Evolutionary conservation across 1,140 invertebrate genomes (phyloP).

Genomic region (Psilanteris sp.): DNA sequence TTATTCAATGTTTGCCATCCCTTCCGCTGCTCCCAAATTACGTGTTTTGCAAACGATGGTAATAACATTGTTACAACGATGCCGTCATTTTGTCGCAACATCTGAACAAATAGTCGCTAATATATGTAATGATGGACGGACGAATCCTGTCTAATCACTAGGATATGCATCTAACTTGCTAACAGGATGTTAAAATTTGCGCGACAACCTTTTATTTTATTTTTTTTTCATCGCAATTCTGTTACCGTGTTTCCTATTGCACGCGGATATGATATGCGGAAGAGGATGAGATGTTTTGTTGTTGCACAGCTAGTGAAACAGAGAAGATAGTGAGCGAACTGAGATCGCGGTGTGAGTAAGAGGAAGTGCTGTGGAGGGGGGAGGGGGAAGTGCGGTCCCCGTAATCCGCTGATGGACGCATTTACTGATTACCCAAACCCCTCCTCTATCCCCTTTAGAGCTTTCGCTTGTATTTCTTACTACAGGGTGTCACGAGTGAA

Average conservation of each 20-base stretch:
- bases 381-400: slow-evolving; percentile 61
- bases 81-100: slow-evolving; percentile 16
- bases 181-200: too few relatives aligned
- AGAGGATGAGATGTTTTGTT: slow-evolving; percentile 46
- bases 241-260: slow-evolving; percentile 42
- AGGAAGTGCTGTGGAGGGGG: slow-evolving; percentile 27
- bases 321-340: slow-evolving; percentile 57
- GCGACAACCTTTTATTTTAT: not conserved
- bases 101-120: slow-evolving; percentile 27
- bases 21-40: slow-evolving; percentile 24
- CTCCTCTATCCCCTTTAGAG: slow-evolving; percentile 64
- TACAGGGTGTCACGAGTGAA: slow-evolving; percentile 64
- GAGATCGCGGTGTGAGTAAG: slow-evolving; percentile 57
- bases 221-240: slow-evolving; percentile 19
- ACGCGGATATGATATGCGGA: slow-evolving; percentile 45
- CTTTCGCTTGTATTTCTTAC: slow-evolving; percentile 72
- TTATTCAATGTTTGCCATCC: slow-evolving; percentile 42
- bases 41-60: slow-evolving; percentile 49
- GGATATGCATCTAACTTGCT: too few relatives aligned
- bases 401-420: slow-evolving; percentile 74
- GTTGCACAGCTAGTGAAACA: slow-evolving; percentile 55
- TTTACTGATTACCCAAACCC: slow-evolving; percentile 72
- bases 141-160: too few relatives aligned
- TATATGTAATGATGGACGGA: too few relatives aligned
- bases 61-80: slow-evolving; percentile 41